These are phyloP conservation scores for Piezodorus guildinii DNA, from an alignment of 1,140 invertebrate species.

Conservation along the genomic window DNA sequence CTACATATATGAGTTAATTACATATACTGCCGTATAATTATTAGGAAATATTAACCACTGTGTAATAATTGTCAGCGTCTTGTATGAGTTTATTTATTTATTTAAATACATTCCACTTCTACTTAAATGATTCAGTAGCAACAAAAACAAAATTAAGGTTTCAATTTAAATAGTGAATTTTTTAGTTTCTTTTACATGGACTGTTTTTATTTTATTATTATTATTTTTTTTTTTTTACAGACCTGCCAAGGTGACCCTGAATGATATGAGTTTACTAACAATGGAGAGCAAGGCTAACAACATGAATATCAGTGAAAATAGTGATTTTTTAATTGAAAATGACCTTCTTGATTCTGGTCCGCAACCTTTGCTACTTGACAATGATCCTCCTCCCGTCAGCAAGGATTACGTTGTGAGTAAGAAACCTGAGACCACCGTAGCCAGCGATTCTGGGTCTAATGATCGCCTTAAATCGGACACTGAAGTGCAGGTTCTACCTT, in stretches of 20 bases:
- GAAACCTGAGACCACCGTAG: too few species aligned
- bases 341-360: not conserved
- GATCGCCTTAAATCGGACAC: conserved; percentile 1
- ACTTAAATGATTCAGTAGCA: too few species aligned
- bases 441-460: not conserved
- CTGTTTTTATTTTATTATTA: not conserved
- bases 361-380: not conserved
- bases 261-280: conserved; percentile 42
- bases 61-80: too few species aligned
- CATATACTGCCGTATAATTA: too few species aligned
- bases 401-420: too few species aligned
- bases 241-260: conserved; percentile 56
- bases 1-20: too few species aligned
- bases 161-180: too few species aligned
- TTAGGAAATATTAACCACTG: too few species aligned
- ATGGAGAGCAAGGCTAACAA: conserved; percentile 1
- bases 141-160: too few species aligned
- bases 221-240: conserved; percentile 37
- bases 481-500: conserved; percentile 35
- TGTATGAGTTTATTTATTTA: too few species aligned
- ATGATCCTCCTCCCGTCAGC: not conserved
- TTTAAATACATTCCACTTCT: too few species aligned
- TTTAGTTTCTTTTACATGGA: too few species aligned
- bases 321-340: not conserved
- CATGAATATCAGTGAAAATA: not conserved